Evolutionary conservation across 1,140 invertebrate genomes (phyloP).

Genomic region (Caenorhabditis tropicalis): DNA sequence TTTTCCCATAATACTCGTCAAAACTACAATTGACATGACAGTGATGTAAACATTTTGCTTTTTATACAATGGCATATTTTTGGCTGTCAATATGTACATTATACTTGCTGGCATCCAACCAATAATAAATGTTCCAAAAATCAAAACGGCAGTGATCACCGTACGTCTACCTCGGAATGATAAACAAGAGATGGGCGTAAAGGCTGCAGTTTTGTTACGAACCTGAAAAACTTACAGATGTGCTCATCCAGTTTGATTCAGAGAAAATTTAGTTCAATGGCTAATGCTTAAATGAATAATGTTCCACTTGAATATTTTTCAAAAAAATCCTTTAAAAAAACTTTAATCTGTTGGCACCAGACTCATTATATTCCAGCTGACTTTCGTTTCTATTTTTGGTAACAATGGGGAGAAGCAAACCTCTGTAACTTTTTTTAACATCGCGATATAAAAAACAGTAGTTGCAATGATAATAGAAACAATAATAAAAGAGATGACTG

Average conservation of each 20-base stretch:
- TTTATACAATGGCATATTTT: constrained; percentile 48
- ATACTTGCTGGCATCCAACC: constrained; percentile 53
- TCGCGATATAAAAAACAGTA: constrained; percentile 23
- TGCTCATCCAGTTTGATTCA: background rate
- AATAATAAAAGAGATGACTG: constrained; percentile 44
- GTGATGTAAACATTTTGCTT: constrained; percentile 15
- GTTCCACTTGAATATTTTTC: too few species aligned
- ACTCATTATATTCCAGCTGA: too few species aligned
- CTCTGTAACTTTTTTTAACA: constrained; percentile 42
- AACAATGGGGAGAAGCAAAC: too few species aligned
- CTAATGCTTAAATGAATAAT: too few species aligned
- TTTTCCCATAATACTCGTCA: constrained; percentile 51
- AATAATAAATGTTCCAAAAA: constrained; percentile 52
- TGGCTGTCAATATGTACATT: constrained; percentile 48
- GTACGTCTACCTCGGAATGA: constrained; percentile 43
- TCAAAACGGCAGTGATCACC: constrained; percentile 49
- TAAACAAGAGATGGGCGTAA: background rate
- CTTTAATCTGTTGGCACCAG: too few species aligned
- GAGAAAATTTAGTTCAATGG: too few species aligned
- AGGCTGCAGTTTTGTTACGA: constrained; percentile 39
- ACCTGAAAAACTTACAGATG: constrained; percentile 6
- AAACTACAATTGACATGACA: constrained; percentile 38
- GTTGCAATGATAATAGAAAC: constrained; percentile 37
- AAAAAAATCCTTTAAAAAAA: too few species aligned
- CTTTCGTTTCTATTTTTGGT: too few species aligned